These are phyloP conservation scores for Nudaria mundana DNA, from an alignment of 2,888 invertebrate species.

Conservation along the genomic window DNA sequence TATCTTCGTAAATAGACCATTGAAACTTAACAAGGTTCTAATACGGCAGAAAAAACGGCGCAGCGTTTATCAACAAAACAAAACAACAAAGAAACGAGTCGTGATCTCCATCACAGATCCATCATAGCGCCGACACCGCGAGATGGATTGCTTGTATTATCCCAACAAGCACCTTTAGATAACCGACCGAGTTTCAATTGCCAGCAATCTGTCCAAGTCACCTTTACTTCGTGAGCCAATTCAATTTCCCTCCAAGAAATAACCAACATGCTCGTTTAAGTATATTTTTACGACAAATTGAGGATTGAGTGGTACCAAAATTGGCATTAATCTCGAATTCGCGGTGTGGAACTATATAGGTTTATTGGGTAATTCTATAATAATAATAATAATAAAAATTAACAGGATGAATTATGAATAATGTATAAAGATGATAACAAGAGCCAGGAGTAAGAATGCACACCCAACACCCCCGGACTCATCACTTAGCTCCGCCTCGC, in stretches of 20 bases:
- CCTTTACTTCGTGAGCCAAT: constrained; percentile 44
- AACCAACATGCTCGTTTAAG: constrained; percentile 37
- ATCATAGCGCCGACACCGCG: constrained; percentile 60
- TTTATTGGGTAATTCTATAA: too few species aligned
- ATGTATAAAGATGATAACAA: too few species aligned
- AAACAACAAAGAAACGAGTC: constrained; percentile 70
- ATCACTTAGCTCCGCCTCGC: too few species aligned
- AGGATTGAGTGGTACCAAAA: background rate
- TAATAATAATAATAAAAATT: too few species aligned
- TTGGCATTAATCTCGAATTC: too few species aligned
- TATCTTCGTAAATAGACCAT: constrained; percentile 63
- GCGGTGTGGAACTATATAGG: too few species aligned
- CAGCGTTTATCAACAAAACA: constrained; percentile 67
- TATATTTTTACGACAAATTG: constrained; percentile 9
- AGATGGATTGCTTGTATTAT: constrained; percentile 75
- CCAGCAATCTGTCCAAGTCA: constrained; percentile 65
- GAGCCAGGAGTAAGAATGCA: too few species aligned
- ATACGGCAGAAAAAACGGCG: constrained; percentile 58
- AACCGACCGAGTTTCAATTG: constrained; percentile 60
- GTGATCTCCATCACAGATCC: constrained; percentile 75
- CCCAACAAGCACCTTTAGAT: constrained; percentile 62
- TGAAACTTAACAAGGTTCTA: constrained; percentile 71
- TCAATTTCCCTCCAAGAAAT: constrained; percentile 51
- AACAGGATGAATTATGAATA: too few species aligned
- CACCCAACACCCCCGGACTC: too few species aligned